A percentile compares a stretch with the other conserved stretches of the same genome.
Evolutionary conservation across 1,140 invertebrate species (phyloP).

Genomic region (Littorina saxatilis): DNA sequence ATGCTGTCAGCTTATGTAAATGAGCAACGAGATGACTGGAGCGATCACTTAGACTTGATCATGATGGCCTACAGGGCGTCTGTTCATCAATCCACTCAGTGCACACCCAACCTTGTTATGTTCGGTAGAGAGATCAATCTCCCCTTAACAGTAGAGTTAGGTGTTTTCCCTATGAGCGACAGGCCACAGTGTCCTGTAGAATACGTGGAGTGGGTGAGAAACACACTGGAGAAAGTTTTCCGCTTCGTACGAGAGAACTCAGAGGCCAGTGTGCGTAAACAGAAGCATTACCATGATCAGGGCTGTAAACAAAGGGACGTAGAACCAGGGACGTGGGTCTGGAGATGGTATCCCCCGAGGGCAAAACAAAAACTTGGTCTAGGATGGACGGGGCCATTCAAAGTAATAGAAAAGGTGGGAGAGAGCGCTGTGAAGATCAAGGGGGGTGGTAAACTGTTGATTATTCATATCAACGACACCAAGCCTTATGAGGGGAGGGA

Average conservation of each 20-base stretch:
- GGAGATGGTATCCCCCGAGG: conserved; percentile 48
- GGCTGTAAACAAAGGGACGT: conserved; percentile 22
- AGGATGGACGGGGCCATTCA: conserved; percentile 48
- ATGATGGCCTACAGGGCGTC: too few species aligned
- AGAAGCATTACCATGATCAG: conserved; percentile 40
- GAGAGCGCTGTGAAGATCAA: background rate
- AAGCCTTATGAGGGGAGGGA: too few species aligned
- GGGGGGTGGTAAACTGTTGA: too few species aligned
- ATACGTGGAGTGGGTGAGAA: conserved; percentile 41
- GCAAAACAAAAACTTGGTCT: conserved; percentile 41
- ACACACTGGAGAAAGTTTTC: conserved; percentile 22
- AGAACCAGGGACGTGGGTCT: conserved; percentile 33
- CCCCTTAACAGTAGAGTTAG: too few species aligned
- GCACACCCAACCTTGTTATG: conserved; percentile 47
- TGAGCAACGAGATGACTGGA: conserved; percentile 48
- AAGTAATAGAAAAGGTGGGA: conserved; percentile 32
- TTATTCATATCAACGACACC: too few species aligned
- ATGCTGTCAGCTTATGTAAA: conserved; percentile 39
- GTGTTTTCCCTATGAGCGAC: conserved; percentile 32
- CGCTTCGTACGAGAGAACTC: background rate
- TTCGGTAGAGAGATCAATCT: too few species aligned
- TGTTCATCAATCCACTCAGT: conserved; percentile 48
- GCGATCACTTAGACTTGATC: conserved; percentile 45
- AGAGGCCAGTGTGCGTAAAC: conserved; percentile 20
- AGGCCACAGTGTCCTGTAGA: background rate